These are phyloP conservation scores for Agrilus planipennis DNA, from an alignment of 1,140 invertebrate species.

Conservation along the genomic window DNA sequence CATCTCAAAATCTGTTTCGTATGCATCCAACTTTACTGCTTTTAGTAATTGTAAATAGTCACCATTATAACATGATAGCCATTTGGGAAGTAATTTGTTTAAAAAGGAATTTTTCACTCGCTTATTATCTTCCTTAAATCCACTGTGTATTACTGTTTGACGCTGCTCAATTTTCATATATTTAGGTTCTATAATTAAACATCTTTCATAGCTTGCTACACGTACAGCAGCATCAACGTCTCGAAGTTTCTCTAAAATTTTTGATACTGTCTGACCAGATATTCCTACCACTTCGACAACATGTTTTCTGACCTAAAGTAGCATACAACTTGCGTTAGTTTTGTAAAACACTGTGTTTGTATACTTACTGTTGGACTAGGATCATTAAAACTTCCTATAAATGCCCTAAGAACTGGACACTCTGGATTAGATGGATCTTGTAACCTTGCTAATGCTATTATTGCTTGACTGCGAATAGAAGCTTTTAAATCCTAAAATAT, in stretches of 20 bases:
- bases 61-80: constrained; percentile 49
- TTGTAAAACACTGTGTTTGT: neutral
- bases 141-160: constrained; percentile 48
- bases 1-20: constrained; percentile 32
- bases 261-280: constrained; percentile 30
- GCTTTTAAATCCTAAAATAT: constrained; percentile 57
- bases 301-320: constrained; percentile 30
- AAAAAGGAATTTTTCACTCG: constrained; percentile 36
- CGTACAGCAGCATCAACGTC: constrained; percentile 41
- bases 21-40: constrained; percentile 49
- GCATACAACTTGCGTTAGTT: constrained; percentile 21
- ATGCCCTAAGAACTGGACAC: constrained; percentile 68
- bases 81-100: constrained; percentile 45
- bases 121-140: constrained; percentile 51
- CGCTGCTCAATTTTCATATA: constrained; percentile 57
- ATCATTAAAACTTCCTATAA: constrained; percentile 68
- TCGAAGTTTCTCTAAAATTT: constrained; percentile 15
- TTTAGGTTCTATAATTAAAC: constrained; percentile 54
- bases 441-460: constrained; percentile 62
- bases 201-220: constrained; percentile 54
- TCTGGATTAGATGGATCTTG: constrained; percentile 65
- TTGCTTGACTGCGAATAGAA: constrained; percentile 63
- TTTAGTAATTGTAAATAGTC: constrained; percentile 48
- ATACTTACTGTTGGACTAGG: constrained; percentile 56
- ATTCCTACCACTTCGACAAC: constrained; percentile 33